Base-by-base conservation (phyloP, 2,797 vertebrate genomes). In the Pseudopleuronectes americanus region DNA sequence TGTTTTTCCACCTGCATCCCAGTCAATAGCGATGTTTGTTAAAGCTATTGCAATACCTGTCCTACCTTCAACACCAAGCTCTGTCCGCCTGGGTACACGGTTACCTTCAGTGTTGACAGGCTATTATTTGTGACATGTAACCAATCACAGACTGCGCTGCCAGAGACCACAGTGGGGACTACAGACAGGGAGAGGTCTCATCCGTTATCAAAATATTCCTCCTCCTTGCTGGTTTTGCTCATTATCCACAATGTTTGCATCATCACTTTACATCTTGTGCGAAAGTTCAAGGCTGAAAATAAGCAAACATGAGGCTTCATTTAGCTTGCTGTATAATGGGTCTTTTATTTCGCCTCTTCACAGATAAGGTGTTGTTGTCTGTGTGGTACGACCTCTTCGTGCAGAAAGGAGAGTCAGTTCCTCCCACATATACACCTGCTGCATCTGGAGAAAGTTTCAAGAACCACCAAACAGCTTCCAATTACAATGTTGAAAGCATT, bases 221-320 rank as follows among this genome's bases (percentile, higher is more conserved):
- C 28, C 19, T 36, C 28, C 51, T 54, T 59, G 24, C 60, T 58
- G 21, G 28, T 13, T n/a, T 38, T 22, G 24, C 14, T 47, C 51
- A 45, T 74, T 61, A 66, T 58, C 51, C 38, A 49, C 23, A 41
- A 31, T 65, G 79, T 64, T 64, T 74, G 62, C n/a, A 47, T 52
- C 14, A 13, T n/a, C 26, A 24, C 24, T 51, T 64, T 21, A 19
- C 38, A 43, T n/a, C 24, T 55, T 4, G 19, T 56, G 21, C 58
- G 48, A 28, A 63, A 38, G 55, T 22, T 31, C 16, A 21, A 45
- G 45, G 55, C 31, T 22, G 1, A 17, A 10, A 62, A 59, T 62
- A 7, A 14, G 4, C 17, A 21, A 54, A 3, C 19, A 65, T 23
- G 56, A 41, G 36, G 58, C 12, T 24, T 67, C 8, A 14, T 8